phyloP scores from a whole-genome alignment of 2,888 invertebrate genomes.

The Drosophila sordidula region DNA sequence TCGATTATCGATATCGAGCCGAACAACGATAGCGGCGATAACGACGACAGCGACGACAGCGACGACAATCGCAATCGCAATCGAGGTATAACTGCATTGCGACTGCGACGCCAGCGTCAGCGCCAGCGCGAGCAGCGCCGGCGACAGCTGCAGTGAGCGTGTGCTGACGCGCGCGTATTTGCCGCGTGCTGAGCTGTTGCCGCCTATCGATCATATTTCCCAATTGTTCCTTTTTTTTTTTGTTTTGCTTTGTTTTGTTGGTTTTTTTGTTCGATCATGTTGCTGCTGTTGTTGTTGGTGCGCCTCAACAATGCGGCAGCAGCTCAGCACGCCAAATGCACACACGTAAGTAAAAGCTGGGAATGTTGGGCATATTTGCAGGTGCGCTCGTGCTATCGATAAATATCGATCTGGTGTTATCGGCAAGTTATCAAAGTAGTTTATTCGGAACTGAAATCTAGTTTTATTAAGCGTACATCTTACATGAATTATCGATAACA shows the following conservation, averaged over 20 bases:
- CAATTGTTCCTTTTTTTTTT: background rate
- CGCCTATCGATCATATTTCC: constrained; percentile 32
- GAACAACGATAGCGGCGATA: constrained; percentile 83
- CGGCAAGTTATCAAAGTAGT: background rate
- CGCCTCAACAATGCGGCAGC: constrained; percentile 42
- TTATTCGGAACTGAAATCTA: no score
- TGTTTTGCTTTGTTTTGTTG: background rate
- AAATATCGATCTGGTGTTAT: constrained; percentile 9
- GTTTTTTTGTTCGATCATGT: constrained; percentile 8
- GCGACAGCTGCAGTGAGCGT: constrained; percentile 45
- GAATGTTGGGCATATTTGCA: constrained; percentile 35
- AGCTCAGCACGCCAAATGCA: constrained; percentile 66
- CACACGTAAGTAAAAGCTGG: constrained; percentile 59
- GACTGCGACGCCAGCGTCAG: constrained; percentile 63
- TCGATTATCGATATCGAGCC: constrained; percentile 86
- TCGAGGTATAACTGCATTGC: constrained; percentile 69
- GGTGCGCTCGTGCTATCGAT: constrained; percentile 4
- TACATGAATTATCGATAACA: no score
- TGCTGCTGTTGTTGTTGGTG: constrained; percentile 39
- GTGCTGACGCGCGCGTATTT: constrained; percentile 46
- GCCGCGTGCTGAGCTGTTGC: constrained; percentile 72
- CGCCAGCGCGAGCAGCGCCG: constrained; percentile 58
- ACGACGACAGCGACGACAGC: constrained; percentile 72
- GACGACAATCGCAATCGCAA: constrained; percentile 35
- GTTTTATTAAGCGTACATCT: no score